Evolutionary conservation across 2,888 invertebrate species (phyloP).

Genomic region (Dynastes maya): DNA sequence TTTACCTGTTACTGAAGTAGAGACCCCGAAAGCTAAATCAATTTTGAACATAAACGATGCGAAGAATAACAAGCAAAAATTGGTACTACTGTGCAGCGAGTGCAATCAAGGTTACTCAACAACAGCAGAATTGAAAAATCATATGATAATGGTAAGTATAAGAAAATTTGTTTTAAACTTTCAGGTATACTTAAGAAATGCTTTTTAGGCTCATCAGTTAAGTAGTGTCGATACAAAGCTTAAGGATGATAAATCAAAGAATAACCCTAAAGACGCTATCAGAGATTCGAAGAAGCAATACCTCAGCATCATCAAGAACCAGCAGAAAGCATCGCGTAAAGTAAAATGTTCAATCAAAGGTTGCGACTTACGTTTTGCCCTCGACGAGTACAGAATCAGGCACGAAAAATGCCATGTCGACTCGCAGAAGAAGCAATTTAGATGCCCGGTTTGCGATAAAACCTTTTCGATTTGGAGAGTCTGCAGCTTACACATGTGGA

Average conservation of each 20-base stretch:
- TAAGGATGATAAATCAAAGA: slow-evolving; percentile 47
- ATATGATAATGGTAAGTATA: slow-evolving; percentile 71
- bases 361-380: slow-evolving; percentile 74
- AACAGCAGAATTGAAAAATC: slow-evolving; percentile 71
- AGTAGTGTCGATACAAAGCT: slow-evolving; percentile 48
- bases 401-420: slow-evolving; percentile 73
- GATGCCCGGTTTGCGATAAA: slow-evolving; percentile 73
- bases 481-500: slow-evolving; percentile 81
- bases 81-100: slow-evolving; percentile 71
- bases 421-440: slow-evolving; percentile 69
- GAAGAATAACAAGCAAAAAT: slow-evolving; percentile 57
- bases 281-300: slow-evolving; percentile 40
- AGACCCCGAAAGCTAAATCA: slow-evolving; percentile 52
- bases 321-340: slow-evolving; percentile 62
- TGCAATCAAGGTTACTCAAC: slow-evolving; percentile 71
- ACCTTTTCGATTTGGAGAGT: slow-evolving; percentile 77
- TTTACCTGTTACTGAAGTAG: slow-evolving; percentile 1
- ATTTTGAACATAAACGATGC: slow-evolving; percentile 57
- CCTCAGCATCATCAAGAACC: slow-evolving; percentile 59
- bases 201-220: slow-evolving; percentile 56
- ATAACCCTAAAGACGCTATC: slow-evolving; percentile 29
- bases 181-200: neutral
- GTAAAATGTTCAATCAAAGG: slow-evolving; percentile 71
- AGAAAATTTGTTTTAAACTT: neutral
- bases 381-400: slow-evolving; percentile 67